Base-by-base conservation (phyloP, 2,797 vertebrate genomes). In the Nyctibius grandis region DNA sequence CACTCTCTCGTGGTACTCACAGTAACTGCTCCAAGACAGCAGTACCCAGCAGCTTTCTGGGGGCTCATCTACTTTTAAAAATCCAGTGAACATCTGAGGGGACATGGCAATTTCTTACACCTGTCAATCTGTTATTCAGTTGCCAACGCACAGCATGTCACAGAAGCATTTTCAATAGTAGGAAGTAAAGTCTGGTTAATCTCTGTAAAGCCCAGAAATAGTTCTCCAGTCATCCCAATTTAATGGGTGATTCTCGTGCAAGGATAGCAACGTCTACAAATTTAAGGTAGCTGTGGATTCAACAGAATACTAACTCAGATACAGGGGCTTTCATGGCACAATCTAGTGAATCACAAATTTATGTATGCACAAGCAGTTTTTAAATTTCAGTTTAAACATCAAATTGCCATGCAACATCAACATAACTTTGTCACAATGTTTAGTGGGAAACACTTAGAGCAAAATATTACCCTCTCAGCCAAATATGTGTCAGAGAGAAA, bases 251-350 rank as follows among this genome's bases (percentile, higher is more conserved):
- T 96, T 97, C 91, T 97, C 29, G 45, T 93, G 78, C 93, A 91
- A 81, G 77, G 86, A 96, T 73, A 97, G 87, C 38, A 81, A 70
- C 91, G 89, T 84, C 76, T 96, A 96, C 88, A 96, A 76, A 96
- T 97, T 91, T 94, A 93, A 97, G 90, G 81, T 96, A 95, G 85
- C 92, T 94, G 93, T 95, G 94, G 84, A 95, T 96, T 97, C 96
- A 94, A 91, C 87, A 87, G 90, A 96, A 96, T 96, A 64, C 68
- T 95, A 93, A 97, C 84, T 81, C 82, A 97, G 94, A 97, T 85
- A 95, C 83, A 94, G 88, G 91, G 80, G 80, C 84, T 97, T 96
- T 97, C 26, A 0, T 53, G 83, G 91, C 91, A 95, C 6, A 22
- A 76, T 81, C 93, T 95, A 96, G 88, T 95, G 96, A 97, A 97